Conservation (phyloP, 2,888 invertebrate species). For the Orchestes rusci region DNA sequence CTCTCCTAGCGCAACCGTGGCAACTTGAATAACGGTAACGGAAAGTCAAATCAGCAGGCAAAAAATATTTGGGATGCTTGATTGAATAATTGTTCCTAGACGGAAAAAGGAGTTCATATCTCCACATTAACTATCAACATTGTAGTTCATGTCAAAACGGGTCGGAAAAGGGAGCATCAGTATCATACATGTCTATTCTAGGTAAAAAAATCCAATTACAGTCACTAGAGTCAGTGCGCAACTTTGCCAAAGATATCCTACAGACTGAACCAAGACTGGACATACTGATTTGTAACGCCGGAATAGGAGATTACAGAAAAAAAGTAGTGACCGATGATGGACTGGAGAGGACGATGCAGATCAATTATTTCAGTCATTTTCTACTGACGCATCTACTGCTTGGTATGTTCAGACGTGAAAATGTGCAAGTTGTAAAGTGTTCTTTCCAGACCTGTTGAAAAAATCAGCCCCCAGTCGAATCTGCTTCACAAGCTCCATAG, state of each 20-base stretch:
- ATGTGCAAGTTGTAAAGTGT: not conserved
- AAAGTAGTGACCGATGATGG: constrained; percentile 42
- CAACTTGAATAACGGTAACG: too few species aligned
- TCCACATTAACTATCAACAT: too few species aligned
- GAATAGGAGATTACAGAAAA: constrained; percentile 29
- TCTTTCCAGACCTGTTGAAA: constrained; percentile 12
- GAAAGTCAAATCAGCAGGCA: too few species aligned
- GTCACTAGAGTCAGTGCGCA: constrained; percentile 49
- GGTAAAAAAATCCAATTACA: constrained; percentile 43
- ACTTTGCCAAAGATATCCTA: constrained; percentile 54
- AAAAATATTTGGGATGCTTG: too few species aligned
- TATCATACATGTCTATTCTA: too few species aligned
- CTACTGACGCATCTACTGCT: constrained; percentile 56
- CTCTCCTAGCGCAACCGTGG: too few species aligned
- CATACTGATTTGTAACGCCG: constrained; percentile 59
- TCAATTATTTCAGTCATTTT: constrained; percentile 65
- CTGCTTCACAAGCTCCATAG: constrained; percentile 14
- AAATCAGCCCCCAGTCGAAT: constrained; percentile 18
- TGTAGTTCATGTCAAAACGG: too few species aligned
- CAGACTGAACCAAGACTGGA: constrained; percentile 49
- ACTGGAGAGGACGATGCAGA: constrained; percentile 55
- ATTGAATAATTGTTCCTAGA: too few species aligned
- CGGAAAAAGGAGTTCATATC: too few species aligned
- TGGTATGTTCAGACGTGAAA: constrained; percentile 10
- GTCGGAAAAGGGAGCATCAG: too few species aligned